These are phyloP conservation scores for Pyrocephalus nanus DNA, from an alignment of 2,797 vertebrate genomes.

Conservation along the genomic window DNA sequence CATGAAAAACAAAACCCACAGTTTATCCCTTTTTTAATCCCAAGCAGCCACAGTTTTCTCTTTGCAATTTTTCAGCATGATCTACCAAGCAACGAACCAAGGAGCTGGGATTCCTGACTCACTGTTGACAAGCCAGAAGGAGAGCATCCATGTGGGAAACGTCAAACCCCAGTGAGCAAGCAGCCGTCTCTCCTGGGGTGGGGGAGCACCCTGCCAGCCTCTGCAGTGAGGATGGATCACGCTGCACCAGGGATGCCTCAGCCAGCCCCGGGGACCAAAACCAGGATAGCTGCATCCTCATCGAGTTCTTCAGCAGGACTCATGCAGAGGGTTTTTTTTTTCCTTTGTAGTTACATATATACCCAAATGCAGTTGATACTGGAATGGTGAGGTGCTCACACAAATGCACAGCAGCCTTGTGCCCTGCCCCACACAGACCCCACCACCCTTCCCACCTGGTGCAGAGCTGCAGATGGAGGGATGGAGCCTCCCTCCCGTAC, in stretches of 20 bases:
- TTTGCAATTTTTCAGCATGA: neutral
- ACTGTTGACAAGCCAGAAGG: neutral
- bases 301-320: neutral
- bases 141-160: slow-evolving; percentile 1
- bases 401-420: neutral
- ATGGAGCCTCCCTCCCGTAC: neutral
- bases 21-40: neutral
- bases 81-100: neutral
- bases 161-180: neutral
- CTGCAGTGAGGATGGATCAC: neutral
- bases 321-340: accelerated
- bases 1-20: neutral
- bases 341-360: neutral
- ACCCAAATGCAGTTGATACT: neutral
- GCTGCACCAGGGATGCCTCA: neutral
- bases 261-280: neutral
- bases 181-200: neutral
- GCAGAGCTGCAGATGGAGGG: neutral
- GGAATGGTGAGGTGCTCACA: neutral
- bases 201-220: neutral
- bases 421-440: neutral
- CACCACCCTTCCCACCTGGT: neutral
- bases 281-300: neutral
- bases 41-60: neutral
- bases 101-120: slow-evolving; percentile 32